Conservation (phyloP, 2,888 invertebrate genomes). For the Ectemnius lituratus region DNA sequence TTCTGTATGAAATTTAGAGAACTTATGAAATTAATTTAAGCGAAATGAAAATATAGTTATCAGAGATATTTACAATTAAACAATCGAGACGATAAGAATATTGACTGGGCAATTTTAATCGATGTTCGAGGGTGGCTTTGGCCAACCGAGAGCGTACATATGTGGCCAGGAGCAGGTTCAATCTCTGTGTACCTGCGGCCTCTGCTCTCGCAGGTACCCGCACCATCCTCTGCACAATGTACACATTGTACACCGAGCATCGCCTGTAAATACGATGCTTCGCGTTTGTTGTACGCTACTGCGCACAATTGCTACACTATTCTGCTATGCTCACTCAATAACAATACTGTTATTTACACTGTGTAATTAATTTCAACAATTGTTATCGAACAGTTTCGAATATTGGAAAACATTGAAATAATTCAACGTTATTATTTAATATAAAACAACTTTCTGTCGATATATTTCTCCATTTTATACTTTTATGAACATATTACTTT, state of each 20-base stretch:
- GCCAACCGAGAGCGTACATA: not conserved
- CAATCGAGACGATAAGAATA: constrained; percentile 10
- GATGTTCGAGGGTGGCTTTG: constrained; percentile 1
- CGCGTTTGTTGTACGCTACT: constrained; percentile 18
- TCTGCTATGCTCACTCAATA: no score
- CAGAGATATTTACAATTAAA: no score
- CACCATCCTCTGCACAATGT: constrained; percentile 22
- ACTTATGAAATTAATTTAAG: no score
- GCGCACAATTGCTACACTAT: constrained; percentile 1
- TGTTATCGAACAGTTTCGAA: no score
- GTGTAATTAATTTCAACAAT: no score
- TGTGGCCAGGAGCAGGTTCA: not conserved
- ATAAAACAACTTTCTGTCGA: no score
- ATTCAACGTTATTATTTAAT: no score
- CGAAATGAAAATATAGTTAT: no score
- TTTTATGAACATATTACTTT: not conserved
- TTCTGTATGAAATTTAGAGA: no score
- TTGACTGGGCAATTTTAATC: constrained; percentile 23
- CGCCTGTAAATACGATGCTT: constrained; percentile 45
- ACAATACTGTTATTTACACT: no score
- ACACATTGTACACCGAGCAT: constrained; percentile 26
- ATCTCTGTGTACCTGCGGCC: not conserved
- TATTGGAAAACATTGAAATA: no score
- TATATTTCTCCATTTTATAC: no score
- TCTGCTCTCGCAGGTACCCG: constrained; percentile 1